Evolutionary conservation across 2,797 vertebrate species (phyloP), one percentile per base, ranked within the genome.

Genomic region (Falco cherrug): DNA sequence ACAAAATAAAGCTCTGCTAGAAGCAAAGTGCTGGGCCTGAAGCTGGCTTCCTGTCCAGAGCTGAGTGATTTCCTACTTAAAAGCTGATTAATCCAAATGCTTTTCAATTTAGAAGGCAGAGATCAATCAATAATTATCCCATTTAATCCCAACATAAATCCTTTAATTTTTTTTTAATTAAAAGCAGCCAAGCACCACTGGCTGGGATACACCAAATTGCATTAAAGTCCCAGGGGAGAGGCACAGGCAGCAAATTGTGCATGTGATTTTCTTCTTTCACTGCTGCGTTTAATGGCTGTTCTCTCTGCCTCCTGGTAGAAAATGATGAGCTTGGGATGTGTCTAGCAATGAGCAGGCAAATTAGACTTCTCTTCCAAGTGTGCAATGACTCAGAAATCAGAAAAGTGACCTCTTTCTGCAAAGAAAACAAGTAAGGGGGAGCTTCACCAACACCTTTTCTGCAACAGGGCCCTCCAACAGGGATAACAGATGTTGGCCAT

Each of bases 81-180:
- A 97, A 97, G 96, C 94, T 97, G 97, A 97, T 97, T 97, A 97
- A 97, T 97, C 94, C 97, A 96, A 97, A 95, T 96, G 96, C 96
- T 97, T 97, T 97, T 97, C 97, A 97, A 97, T 97, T 97, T 97
- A 97, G 95, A 95, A 97, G 86, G 95, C 96, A 95, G 96, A 97
- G 91, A 97, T 97, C 97, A 97, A 97, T 97, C 97, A 97, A 97
- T 97, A 97, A 97, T 97, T 96, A 97, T 97, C 95, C 97, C 95
- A 96, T 96, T 97, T 97, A 97, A 97, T 97, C 97, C 97, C 86
- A 95, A 92, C 95, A 97, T 97, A 97, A 97, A 97, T 97, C 97
- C 96, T 96, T 97, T 97, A 97, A 97, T 87, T 97, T 97, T 97
- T 96, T 97, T 97, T 97, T 97, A 97, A 97, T 97, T 97, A 97